phyloP scores from a whole-genome alignment of 1,140 invertebrate genomes.

The Ptiloglossa arizonensis region DNA sequence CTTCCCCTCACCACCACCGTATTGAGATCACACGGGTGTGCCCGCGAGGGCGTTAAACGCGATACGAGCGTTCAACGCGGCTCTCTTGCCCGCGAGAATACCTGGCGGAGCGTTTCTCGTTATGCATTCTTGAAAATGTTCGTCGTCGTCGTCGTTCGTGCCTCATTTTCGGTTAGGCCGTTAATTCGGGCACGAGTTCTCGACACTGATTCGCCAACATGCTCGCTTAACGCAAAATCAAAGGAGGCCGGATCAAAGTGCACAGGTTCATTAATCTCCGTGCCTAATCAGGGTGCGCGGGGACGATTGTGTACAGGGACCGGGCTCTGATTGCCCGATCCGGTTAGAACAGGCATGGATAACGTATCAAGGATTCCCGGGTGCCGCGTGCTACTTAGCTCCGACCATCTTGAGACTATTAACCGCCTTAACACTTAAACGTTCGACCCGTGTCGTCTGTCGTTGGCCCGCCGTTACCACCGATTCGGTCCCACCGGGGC shows the following conservation, averaged over 20 bases:
- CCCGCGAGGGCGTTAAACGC: neutral
- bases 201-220: neutral
- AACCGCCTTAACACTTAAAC: no score
- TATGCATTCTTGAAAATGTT: no score
- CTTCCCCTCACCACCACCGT: neutral
- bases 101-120: neutral
- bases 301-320: slow-evolving; percentile 40
- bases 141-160: neutral
- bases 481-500: no score
- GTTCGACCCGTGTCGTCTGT: no score
- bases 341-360: slow-evolving; percentile 23
- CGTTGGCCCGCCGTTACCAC: no score
- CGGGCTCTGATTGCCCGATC: slow-evolving; percentile 41
- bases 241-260: slow-evolving; percentile 29
- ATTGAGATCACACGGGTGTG: neutral
- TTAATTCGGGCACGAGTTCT: neutral
- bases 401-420: no score
- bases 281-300: slow-evolving; percentile 28
- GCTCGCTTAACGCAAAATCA: slow-evolving; percentile 7
- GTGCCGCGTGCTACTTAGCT: no score
- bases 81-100: no score
- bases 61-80: no score
- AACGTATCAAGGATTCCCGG: no score
- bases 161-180: neutral
- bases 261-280: slow-evolving; percentile 34